These are phyloP conservation scores for human (Homo sapiens) DNA, from an alignment of 2,113 vertebrate species.

Conservation along the genomic window GRCh38 chr1:211744001-211744500, in stretches of 20 bases:
- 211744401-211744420: not conserved
- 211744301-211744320: not conserved
- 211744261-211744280: not conserved
- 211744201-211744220: conserved; percentile 44
- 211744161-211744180: conserved; percentile 29
- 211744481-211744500: not conserved
- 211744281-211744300: conserved; percentile 33
- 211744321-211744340: conserved; percentile 24
- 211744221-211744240: not conserved
- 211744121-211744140: not conserved
- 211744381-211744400: not conserved
- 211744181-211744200: not conserved
- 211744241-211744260: not conserved
- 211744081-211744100: not conserved
- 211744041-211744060: not conserved
- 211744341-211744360: not conserved
- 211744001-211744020: not conserved
- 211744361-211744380: conserved; percentile 19
- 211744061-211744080: not conserved
- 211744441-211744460: not conserved
- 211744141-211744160: not conserved
- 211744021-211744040: fast-evolving
- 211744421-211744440: not conserved
- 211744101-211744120: not conserved
- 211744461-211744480: not conserved